Evolutionary conservation across 2,888 invertebrate species (phyloP), one percentile per base, ranked within the genome.

Genomic region (Apamea epomidion): DNA sequence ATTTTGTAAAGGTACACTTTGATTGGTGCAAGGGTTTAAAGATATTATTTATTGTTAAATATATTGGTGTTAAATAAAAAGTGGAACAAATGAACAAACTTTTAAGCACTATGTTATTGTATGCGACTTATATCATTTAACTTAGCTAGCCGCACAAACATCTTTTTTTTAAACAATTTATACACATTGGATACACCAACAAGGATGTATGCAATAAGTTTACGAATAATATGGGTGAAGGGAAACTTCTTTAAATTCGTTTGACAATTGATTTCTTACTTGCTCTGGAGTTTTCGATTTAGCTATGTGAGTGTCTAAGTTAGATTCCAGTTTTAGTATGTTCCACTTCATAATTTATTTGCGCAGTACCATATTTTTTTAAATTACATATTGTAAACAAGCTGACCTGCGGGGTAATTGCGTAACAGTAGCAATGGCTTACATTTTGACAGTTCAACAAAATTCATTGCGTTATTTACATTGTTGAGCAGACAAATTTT

Each of bases 1-100:
- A 37, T 37, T 54, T 37, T 69, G 37, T 60, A 29, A 64, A 64
- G 8, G 2, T 45, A 69, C 18, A 48, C 21, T 58, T 84, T 73
- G 0, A 25, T 58, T 69, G 48, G 25, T 69, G 42, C n/a, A 62
- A 42, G 37, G 45, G 37, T 29, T 29, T 48, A 81, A 21, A 45
- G 14, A 62, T 54, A 32, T 62, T 82, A 60, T 60, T 68, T 42
- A 69, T 51, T 62, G 29, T 10, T 42, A 21, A 69, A 60, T 1
- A 42, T 79, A n/a, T 48, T 37, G 12, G 14, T 60, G 18, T 21
- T 18, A 54, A 32, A 45, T 45, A 60, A 8, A 45, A 58, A 58
- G 18, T 25, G 7, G 4, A 51, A 76, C 14, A 77, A 37, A 77
- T 32, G 48, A 25, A 48, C 2, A 10, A n/a, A 60, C 18, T 45